Evolutionary conservation across 2,797 vertebrate species (phyloP).

Genomic region (Aythya fuligula): DNA sequence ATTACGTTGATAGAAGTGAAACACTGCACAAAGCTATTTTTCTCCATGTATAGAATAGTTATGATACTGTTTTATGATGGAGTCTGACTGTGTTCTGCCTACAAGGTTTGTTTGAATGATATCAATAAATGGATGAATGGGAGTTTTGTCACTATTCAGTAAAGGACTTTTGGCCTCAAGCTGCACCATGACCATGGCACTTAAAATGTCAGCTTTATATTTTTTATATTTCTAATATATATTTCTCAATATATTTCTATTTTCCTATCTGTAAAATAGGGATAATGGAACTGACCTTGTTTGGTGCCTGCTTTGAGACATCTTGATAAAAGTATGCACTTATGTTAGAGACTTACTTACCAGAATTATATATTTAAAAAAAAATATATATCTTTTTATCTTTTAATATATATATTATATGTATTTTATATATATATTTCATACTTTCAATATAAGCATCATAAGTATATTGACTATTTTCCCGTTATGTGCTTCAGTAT

Average conservation of each 20-base stretch:
- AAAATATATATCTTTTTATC: no score
- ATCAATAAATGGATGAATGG: neutral
- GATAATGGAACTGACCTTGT: neutral
- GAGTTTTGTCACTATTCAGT: neutral
- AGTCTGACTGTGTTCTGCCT: neutral
- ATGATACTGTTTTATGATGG: neutral
- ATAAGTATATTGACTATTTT: neutral
- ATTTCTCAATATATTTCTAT: neutral
- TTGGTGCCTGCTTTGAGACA: neutral
- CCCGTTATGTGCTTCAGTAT: neutral
- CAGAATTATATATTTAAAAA: no score
- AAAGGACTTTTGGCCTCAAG: neutral
- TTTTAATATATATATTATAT: no score
- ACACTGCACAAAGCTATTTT: neutral
- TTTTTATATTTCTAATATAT: no score
- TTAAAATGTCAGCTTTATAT: neutral
- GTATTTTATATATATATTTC: neutral
- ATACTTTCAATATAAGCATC: neutral
- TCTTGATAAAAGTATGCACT: neutral
- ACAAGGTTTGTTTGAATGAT: neutral
- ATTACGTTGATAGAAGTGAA: neutral
- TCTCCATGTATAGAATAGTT: neutral
- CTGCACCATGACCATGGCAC: neutral
- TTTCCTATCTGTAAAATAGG: neutral
- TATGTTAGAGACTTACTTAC: neutral